Base-by-base conservation (phyloP, 2,113 vertebrate genomes). In the Gopherus flavomarginatus region DNA sequence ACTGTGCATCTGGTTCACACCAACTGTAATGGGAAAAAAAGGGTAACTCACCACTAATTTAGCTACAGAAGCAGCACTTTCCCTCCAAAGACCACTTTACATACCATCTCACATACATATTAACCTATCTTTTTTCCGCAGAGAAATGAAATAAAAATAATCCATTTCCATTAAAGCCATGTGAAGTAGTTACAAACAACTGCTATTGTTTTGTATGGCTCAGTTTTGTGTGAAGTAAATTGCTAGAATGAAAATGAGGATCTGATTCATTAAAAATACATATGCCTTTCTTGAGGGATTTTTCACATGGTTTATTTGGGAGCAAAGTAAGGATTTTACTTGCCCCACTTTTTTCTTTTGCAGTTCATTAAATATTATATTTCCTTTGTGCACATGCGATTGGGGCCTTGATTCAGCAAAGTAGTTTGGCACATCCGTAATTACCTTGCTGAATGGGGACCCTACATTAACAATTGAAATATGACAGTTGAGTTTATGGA, bases 21-120 rank as follows among this genome's bases (percentile, higher is more conserved):
- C 85, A 98, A 97, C 98, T 99, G 98, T 98, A 97, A 96, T 98
- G 98, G 98, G 98, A 98, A 98, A 94, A 94, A 98, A 98, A 97
- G 97, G 98, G 87, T 98, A 87, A 96, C 77, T 5, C 75, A 57
- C 35, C 50, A 72, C 54, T 87, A 50, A 87, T 5, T 5, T 1
- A 94, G 47, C 31, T 79, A 47, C 75, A 87, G 52, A 92, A 95
- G 35, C 44, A 90, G 72, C 69, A 11, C 49, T 78, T 94, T 91
- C 29, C 53, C 47, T 78, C 19, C 93, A 49, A 85, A 94, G 81
- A 49, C 85, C 50, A 54, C 42, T 85, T 91, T 90, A 13, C 5
- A 5, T 44, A 38, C 2, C 29, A 38, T 94, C 84, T 85, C 54
- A 42, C 47, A 21, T 54, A 50, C 11, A 90, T 92, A 87, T 90